A percentile compares a stretch with the other conserved stretches of the same genome.
Evolutionary conservation across 2,797 vertebrate genomes (phyloP).

Genomic region (Esox lucius): DNA sequence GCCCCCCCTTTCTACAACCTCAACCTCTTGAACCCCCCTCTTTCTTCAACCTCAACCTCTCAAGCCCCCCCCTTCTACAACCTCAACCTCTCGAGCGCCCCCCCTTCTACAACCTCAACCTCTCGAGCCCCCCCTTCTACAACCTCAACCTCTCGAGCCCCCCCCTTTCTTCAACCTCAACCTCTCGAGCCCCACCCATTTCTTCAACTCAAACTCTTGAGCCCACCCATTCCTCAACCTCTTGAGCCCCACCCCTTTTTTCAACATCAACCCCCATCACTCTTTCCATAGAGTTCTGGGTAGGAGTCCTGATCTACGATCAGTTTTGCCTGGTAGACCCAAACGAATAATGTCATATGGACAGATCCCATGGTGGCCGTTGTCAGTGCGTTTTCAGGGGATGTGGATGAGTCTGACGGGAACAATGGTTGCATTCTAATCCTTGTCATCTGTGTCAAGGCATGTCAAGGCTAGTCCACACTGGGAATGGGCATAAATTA

Average conservation of each 20-base stretch:
- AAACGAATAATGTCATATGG: no score
- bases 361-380: no score
- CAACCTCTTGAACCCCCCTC: constrained; percentile 7
- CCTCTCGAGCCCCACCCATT: no score
- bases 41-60: constrained; percentile 48
- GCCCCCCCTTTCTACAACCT: no score
- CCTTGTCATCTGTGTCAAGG: not conserved
- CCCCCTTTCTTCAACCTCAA: no score
- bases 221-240: constrained; percentile 22
- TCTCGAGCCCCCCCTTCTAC: constrained; percentile 37
- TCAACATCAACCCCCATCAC: constrained; percentile 43
- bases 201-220: constrained; percentile 41
- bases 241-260: constrained; percentile 10
- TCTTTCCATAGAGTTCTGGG: not conserved
- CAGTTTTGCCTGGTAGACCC: no score
- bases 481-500: not conserved
- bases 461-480: not conserved
- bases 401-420: not conserved
- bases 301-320: no score
- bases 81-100: no score
- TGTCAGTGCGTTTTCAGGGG: not conserved
- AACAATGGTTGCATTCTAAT: not conserved
- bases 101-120: no score
- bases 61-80: constrained; percentile 19
- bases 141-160: constrained; percentile 44